Evolutionary conservation across 2,113 vertebrate species (phyloP), one percentile per base, ranked within the genome.

Genomic region (Hippolais icterina): DNA sequence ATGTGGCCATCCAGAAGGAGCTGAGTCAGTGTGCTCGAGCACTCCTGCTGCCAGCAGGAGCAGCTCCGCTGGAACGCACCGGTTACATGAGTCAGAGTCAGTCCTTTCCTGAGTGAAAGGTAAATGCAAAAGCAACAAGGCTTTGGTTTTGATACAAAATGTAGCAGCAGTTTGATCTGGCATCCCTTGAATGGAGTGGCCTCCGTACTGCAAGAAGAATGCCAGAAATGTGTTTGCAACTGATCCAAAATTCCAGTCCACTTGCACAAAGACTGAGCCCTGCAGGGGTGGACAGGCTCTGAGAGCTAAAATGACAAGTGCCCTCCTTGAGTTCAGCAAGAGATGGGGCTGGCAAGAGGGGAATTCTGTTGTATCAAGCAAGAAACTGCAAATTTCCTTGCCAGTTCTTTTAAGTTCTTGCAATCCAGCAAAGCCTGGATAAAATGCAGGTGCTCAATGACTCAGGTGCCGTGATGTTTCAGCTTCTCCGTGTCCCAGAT

Each of bases 51-150:
- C 82, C 0, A 0, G 57, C 44, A 69, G 72, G 61, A 42, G 37
- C 46, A 27, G 31, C 44, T 82, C 39, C 0, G 1, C 56, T 42
- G 39, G 72, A 87, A 66, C 0, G 0, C 28, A 23, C 23, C 0
- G 1, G 14, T 88, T 76, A 42, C 28, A 2, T 42, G 46, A 52
- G 46, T 52, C 23, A 68, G n/a, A 50, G 35, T 70, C 64, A 64
- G 9, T 64, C 76, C 53, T 83, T 93, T n/a, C 63, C 61, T 46
- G 28, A 76, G 46, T 2, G 12, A 76, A 69, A 93, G 46, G n/a
- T 78, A 68, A 75, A 44, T 52, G 57, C 28, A 29, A 76, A 87
- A 69, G 69, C 49, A 82, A 24, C 10, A 33, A 6, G 0, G 0
- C 35, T 84, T 90, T 56, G 37, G 1, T 65, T 83, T 88, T 57